Conservation (phyloP, 2,797 vertebrate genomes). For the Danio choprae region DNA sequence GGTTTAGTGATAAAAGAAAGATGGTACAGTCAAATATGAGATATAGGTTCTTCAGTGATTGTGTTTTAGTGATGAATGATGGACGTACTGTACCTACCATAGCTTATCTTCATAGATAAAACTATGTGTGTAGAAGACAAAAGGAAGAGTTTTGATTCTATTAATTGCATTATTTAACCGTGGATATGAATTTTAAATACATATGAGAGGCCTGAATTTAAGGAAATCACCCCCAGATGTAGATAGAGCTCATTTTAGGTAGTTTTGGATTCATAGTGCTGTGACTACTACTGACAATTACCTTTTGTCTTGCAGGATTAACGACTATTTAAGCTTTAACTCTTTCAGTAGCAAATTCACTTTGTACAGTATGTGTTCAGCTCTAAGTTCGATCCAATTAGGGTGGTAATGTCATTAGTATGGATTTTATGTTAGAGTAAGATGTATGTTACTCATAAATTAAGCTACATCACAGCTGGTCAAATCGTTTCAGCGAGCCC, state of each 20-base stretch:
- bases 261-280: not conserved
- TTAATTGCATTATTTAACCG: not conserved
- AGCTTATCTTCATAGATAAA: not conserved
- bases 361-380: not conserved
- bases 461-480: not conserved
- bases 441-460: not conserved
- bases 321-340: not conserved
- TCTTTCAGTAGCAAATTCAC: too few species aligned
- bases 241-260: not conserved
- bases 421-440: not conserved
- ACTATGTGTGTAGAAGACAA: not conserved
- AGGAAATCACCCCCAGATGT: not conserved
- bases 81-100: too few species aligned
- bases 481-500: not conserved
- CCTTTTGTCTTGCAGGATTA: not conserved
- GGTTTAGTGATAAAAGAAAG: not conserved
- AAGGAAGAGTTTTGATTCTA: not conserved
- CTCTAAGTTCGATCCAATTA: slow-evolving; percentile 1
- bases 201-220: not conserved
- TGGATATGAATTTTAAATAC: not conserved
- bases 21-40: not conserved
- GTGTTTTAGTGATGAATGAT: not conserved
- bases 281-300: not conserved
- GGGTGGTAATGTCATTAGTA: not conserved
- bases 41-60: not conserved